Evolutionary conservation across 2,888 invertebrate species (phyloP), one percentile per base, ranked within the genome.

Genomic region (Scrobipalpa atriplicella): DNA sequence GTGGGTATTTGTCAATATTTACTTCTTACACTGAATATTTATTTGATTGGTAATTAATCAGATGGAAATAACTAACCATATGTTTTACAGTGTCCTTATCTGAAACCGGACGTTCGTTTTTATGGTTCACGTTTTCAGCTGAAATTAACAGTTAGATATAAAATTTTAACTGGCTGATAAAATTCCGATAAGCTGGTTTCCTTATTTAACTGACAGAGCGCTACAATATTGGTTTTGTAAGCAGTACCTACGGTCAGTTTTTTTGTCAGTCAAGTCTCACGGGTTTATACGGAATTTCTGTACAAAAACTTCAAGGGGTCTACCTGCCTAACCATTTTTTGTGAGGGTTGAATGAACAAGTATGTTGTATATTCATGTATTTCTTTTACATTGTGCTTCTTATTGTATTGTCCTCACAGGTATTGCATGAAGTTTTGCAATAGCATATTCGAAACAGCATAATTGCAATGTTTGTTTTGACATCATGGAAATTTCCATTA

Each of bases 401-500:
- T 21, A n/a, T 56, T 56, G 54, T 54, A 8, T 2, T 56, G 11
- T 29, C 21, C 3, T 21, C 11, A 29, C 21, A 19, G 11, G 8
- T 38, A 38, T 38, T 58, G 58, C 36, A 58, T 29, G 52, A 1
- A 5, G 19, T n/a, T 29, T 58, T n/a, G 38, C 16, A 38, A 58
- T 16, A 38, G 13, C 7, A n/a, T n/a, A n/a, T 58, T 38, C 16
- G 58, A 58, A 58, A 58, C 58, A 29, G 16, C 58, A 38, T 58
- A 2, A n/a, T 10, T 56, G 54, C 11, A 18, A 36, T 7, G 10
- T n/a, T 29, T 58, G 29, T n/a, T 29, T 9, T 54, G 16, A 43
- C 41, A 56, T 65, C 1, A 60, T 65, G 58, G 47, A 65, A 61
- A 21, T 41, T 61, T 61, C 41, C 41, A 61, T 39, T 41, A 18